Evolutionary conservation across 2,888 invertebrate genomes (phyloP).

Genomic region (Anorthoa munda): DNA sequence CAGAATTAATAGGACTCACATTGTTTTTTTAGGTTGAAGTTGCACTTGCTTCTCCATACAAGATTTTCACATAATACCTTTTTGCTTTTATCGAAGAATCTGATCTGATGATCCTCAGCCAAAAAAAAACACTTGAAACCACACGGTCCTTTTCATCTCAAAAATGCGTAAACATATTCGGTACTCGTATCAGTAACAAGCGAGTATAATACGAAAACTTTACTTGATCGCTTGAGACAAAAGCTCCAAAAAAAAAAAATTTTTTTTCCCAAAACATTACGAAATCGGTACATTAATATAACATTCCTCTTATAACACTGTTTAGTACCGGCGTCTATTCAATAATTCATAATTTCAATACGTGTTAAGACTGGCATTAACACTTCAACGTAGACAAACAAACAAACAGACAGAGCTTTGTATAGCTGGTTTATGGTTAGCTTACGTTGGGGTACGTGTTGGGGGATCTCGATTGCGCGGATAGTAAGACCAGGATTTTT

Average conservation of each 20-base stretch:
- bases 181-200: not conserved
- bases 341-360: conserved; percentile 86
- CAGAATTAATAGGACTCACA: too few species aligned
- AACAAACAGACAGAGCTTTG: conserved; percentile 74
- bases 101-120: too few species aligned
- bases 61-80: too few species aligned
- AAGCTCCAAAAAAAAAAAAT: conserved; percentile 20
- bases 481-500: not conserved
- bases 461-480: not conserved
- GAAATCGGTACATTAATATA: conserved; percentile 60
- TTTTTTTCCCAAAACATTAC: conserved; percentile 27
- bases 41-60: not conserved
- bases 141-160: not conserved
- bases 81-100: too few species aligned
- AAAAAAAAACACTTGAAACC: not conserved
- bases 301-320: conserved; percentile 70
- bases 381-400: conserved; percentile 83
- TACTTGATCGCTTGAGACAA: not conserved
- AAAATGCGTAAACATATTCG: conserved; percentile 12
- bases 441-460: conserved; percentile 43
- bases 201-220: not conserved
- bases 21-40: not conserved
- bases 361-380: conserved; percentile 86
- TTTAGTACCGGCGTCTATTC: conserved; percentile 77
- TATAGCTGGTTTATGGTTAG: conserved; percentile 54